Evolutionary conservation across 2,797 vertebrate species (phyloP).

Genomic region (Spatula versicolor): DNA sequence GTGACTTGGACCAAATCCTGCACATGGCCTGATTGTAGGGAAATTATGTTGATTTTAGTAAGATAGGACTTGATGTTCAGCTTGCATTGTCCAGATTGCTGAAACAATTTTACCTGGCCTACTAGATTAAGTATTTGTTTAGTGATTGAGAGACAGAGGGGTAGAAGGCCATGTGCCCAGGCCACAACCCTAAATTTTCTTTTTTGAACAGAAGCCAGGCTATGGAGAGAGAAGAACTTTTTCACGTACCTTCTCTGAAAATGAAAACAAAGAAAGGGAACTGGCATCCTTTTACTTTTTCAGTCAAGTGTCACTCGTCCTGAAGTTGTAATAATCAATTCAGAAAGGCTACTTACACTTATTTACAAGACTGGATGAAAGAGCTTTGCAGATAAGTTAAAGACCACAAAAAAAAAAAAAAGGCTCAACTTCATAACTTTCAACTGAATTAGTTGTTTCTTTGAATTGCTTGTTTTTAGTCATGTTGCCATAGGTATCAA

Average conservation of each 20-base stretch:
- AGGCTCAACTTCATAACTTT: slow-evolving; percentile 26
- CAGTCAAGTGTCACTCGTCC: slow-evolving; percentile 40
- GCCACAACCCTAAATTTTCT: neutral
- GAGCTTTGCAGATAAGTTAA: slow-evolving; percentile 49
- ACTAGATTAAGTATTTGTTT: neutral
- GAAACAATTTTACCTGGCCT: neutral
- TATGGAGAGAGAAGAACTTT: neutral
- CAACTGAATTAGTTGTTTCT: slow-evolving; percentile 28
- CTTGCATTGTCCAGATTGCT: neutral
- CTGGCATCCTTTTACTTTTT: slow-evolving; percentile 28
- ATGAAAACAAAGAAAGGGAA: slow-evolving; percentile 20
- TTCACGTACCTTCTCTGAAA: slow-evolving; percentile 7
- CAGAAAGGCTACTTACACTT: slow-evolving; percentile 36
- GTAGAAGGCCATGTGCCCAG: neutral
- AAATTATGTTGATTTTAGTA: neutral
- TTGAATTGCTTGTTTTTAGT: slow-evolving; percentile 50
- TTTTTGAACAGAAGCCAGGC: neutral
- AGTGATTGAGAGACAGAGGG: neutral
- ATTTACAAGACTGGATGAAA: slow-evolving; percentile 44
- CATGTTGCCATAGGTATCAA: slow-evolving; percentile 52
- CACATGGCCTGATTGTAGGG: neutral
- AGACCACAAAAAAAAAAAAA: neutral
- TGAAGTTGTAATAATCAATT: slow-evolving; percentile 51
- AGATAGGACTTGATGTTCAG: neutral
- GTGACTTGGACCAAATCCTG: neutral